A percentile compares a stretch with the other conserved stretches of the same genome.
Conservation (phyloP, 2,797 vertebrate genomes). For the Microctenopoma lineatum region DNA sequence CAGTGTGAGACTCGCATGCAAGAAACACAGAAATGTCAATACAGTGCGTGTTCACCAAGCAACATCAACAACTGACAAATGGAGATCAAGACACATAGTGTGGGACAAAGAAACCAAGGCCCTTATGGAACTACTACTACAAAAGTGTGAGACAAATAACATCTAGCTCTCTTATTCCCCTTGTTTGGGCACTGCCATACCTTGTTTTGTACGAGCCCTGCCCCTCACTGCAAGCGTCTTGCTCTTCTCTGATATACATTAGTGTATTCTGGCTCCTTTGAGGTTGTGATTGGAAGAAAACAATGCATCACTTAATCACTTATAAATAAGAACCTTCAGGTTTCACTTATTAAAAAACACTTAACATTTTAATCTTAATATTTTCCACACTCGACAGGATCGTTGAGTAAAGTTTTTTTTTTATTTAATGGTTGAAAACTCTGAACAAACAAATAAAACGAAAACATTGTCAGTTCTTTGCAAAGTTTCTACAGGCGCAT, state of each 20-base stretch:
- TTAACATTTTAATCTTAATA: slow-evolving; percentile 11
- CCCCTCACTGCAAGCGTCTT: slow-evolving; percentile 87
- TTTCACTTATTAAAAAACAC: slow-evolving; percentile 44
- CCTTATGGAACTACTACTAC: slow-evolving; percentile 84
- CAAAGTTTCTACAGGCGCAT: slow-evolving; percentile 25
- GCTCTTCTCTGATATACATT: slow-evolving; percentile 90
- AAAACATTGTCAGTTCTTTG: slow-evolving; percentile 37
- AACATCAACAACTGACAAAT: slow-evolving; percentile 65
- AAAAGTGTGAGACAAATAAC: slow-evolving; percentile 70
- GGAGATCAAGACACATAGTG: slow-evolving; percentile 54
- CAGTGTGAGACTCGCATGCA: slow-evolving; percentile 92
- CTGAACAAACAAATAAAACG: neutral
- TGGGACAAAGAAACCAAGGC: slow-evolving; percentile 67
- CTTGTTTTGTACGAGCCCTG: slow-evolving; percentile 89
- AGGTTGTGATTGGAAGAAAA: slow-evolving; percentile 84
- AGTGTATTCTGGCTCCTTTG: slow-evolving; percentile 90
- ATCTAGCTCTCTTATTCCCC: slow-evolving; percentile 62
- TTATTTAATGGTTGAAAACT: slow-evolving; percentile 20
- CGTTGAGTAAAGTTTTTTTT: slow-evolving; percentile 9
- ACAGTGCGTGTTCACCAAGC: slow-evolving; percentile 71
- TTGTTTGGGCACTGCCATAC: slow-evolving; percentile 74
- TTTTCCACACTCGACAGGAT: slow-evolving; percentile 2
- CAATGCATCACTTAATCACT: slow-evolving; percentile 82
- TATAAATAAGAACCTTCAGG: slow-evolving; percentile 55
- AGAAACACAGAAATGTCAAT: slow-evolving; percentile 72